Conservation (phyloP, 2,888 invertebrate species). For the Drosophila formosana region DNA sequence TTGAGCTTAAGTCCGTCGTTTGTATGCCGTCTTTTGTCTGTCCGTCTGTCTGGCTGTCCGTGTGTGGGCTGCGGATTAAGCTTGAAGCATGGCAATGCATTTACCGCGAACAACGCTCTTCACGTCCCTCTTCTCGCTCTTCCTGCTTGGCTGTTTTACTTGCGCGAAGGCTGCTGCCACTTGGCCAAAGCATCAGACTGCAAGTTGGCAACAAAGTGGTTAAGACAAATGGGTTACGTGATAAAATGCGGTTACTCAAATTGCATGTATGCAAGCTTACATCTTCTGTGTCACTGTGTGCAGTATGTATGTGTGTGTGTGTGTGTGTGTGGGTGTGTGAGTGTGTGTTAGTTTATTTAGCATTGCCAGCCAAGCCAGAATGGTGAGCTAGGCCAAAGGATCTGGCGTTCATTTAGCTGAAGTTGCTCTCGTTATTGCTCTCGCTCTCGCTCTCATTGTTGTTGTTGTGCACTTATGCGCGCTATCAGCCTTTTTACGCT, state of each 20-base stretch:
- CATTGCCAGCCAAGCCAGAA: slow-evolving; percentile 59
- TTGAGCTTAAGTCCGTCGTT: slow-evolving; percentile 70
- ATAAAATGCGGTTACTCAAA: slow-evolving; percentile 83
- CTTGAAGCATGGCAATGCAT: slow-evolving; percentile 77
- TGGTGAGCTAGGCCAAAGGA: slow-evolving; percentile 61
- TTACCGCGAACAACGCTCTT: slow-evolving; percentile 50
- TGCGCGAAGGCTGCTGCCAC: slow-evolving; percentile 62
- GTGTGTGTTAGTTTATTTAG: slow-evolving; percentile 67
- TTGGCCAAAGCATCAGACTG: slow-evolving; percentile 76
- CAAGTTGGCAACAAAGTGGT: slow-evolving; percentile 82
- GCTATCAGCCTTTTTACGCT: slow-evolving; percentile 69
- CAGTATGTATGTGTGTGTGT: slow-evolving; percentile 11
- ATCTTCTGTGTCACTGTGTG: slow-evolving; percentile 57
- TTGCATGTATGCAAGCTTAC: slow-evolving; percentile 79
- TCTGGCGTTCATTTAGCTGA: slow-evolving; percentile 62
- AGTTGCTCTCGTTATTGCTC: slow-evolving; percentile 39
- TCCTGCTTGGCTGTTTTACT: slow-evolving; percentile 43
- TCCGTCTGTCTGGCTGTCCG: slow-evolving; percentile 22
- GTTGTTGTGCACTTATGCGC: slow-evolving; percentile 75
- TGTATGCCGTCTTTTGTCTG: slow-evolving; percentile 18
- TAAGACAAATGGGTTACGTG: slow-evolving; percentile 84
- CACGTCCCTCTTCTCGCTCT: background rate
- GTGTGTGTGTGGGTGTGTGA: slow-evolving; percentile 23
- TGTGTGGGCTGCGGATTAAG: slow-evolving; percentile 67
- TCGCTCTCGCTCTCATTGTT: slow-evolving; percentile 18